phyloP scores from a whole-genome alignment of 1,140 invertebrate genomes.

The Cydia amplana region DNA sequence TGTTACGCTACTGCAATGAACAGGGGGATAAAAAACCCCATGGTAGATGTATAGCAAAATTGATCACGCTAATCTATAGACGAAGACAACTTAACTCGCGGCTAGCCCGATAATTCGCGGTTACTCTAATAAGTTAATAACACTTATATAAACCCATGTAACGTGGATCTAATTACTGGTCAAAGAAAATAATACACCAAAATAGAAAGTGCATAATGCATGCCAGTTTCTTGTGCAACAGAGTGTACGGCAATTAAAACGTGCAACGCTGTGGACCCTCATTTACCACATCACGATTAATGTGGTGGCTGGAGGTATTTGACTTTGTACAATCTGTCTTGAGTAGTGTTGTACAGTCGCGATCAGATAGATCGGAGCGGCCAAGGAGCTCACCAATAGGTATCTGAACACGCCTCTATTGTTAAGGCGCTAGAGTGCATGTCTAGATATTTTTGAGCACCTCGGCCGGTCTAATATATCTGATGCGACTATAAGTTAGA shows the following conservation, averaged over 20 bases:
- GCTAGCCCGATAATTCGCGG: not conserved
- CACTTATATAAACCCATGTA: conserved; percentile 24
- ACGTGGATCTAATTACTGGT: conserved; percentile 16
- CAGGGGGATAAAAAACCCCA: not conserved
- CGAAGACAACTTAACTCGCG: not conserved
- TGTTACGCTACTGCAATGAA: not conserved
- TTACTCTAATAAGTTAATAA: not conserved
- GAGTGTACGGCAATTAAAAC: conserved; percentile 27
- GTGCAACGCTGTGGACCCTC: not conserved
- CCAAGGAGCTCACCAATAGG: too few species aligned
- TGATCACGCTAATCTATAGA: too few species aligned
- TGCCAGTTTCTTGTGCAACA: conserved; percentile 24
- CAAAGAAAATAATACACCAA: conserved; percentile 30
- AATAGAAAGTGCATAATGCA: conserved; percentile 32
- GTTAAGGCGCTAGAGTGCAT: too few species aligned
- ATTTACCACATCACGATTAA: not conserved
- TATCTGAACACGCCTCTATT: too few species aligned
- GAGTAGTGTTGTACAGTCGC: too few species aligned
- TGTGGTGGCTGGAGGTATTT: not conserved
- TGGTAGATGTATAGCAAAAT: too few species aligned
- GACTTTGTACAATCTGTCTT: not conserved
- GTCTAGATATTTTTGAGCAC: too few species aligned
- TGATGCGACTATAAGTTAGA: too few species aligned
- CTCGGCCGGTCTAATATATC: too few species aligned
- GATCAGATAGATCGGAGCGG: too few species aligned